These are phyloP conservation scores for Oryctes rhinoceros DNA, from an alignment of 1,140 invertebrate genomes.

Conservation along the genomic window DNA sequence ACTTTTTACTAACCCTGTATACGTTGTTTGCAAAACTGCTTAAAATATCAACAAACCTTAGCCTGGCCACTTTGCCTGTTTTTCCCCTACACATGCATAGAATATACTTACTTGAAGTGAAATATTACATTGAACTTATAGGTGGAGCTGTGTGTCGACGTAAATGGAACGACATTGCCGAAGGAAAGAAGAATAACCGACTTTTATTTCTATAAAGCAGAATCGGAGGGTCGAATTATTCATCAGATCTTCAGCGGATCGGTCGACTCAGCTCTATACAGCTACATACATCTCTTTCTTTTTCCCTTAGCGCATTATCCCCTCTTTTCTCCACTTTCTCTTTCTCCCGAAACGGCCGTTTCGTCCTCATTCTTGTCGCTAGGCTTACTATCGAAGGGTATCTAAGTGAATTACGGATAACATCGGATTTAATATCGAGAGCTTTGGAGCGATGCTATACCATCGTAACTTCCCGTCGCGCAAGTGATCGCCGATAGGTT, in stretches of 20 bases:
- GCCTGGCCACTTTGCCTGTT: too few species aligned
- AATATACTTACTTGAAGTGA: too few species aligned
- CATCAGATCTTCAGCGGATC: too few species aligned
- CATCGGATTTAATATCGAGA: conserved; percentile 21
- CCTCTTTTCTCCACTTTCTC: not conserved
- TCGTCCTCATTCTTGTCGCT: not conserved
- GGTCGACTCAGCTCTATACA: not conserved
- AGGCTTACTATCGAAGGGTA: not conserved
- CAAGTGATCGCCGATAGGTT: not conserved
- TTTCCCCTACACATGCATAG: too few species aligned
- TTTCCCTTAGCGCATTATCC: not conserved
- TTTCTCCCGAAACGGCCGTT: not conserved
- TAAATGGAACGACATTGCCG: not conserved
- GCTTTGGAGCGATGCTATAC: not conserved
- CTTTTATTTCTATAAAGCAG: not conserved
- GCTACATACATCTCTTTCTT: not conserved
- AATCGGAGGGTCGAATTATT: not conserved
- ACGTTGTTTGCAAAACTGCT: too few species aligned
- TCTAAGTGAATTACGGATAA: conserved; percentile 18
- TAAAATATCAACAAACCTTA: too few species aligned
- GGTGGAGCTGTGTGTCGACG: too few species aligned
- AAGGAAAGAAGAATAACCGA: not conserved
- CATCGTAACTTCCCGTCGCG: not conserved
- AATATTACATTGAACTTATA: too few species aligned
- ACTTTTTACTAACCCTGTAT: too few species aligned